These are phyloP conservation scores for Microplitis manilae DNA, from an alignment of 2,888 invertebrate genomes.

Conservation along the genomic window DNA sequence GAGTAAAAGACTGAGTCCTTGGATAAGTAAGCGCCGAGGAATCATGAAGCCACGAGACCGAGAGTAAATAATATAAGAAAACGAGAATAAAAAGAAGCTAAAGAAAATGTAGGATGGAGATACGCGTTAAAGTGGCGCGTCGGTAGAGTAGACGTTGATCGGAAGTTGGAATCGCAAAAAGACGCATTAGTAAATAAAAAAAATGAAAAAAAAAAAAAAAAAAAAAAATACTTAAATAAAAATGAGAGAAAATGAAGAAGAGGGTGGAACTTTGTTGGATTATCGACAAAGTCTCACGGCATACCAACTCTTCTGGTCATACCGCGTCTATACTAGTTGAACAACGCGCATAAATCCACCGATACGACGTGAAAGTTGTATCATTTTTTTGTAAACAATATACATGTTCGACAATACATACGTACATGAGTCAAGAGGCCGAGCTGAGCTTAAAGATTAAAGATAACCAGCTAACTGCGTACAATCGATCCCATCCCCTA, in stretches of 20 bases:
- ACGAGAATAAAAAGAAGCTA: neutral
- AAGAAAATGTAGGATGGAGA: neutral
- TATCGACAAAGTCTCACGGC: constrained; percentile 40
- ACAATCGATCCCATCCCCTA: constrained; percentile 49
- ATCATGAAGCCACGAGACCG: constrained; percentile 15
- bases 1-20: constrained; percentile 26
- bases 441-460: constrained; percentile 42
- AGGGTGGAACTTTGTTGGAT: constrained; percentile 27
- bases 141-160: neutral
- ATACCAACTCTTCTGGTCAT: constrained; percentile 36
- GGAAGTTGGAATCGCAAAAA: constrained; percentile 18
- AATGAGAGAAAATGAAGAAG: constrained; percentile 27
- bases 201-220: neutral
- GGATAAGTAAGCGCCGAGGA: constrained; percentile 24
- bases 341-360: constrained; percentile 60
- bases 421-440: constrained; percentile 39
- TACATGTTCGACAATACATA: constrained; percentile 42
- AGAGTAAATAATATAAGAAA: neutral
- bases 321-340: constrained; percentile 7
- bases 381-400: constrained; percentile 56
- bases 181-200: constrained; percentile 11
- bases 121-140: constrained; percentile 2
- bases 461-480: constrained; percentile 47
- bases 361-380: constrained; percentile 64
- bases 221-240: neutral